phyloP scores from a whole-genome alignment of 2,113 vertebrate species.

The Indicator maculatus region DNA sequence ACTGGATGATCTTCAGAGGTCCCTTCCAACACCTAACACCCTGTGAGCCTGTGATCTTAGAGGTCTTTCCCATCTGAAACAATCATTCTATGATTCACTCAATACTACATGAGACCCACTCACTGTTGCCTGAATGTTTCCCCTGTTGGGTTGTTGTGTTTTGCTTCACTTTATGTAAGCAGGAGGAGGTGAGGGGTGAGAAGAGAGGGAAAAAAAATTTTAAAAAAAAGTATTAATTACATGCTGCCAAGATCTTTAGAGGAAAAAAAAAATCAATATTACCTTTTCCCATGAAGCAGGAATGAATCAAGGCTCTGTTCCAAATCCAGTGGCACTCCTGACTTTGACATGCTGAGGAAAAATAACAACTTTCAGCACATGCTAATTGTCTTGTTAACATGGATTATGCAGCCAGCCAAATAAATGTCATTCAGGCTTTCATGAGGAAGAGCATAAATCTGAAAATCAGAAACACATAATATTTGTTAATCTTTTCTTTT shows the following conservation, averaged over 20 bases:
- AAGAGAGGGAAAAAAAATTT: not conserved
- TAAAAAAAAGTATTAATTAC: slow-evolving; percentile 58
- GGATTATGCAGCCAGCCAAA: slow-evolving; percentile 75
- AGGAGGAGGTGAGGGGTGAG: too few relatives aligned
- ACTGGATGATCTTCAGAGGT: too few relatives aligned
- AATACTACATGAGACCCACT: not conserved
- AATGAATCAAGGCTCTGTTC: slow-evolving; percentile 61
- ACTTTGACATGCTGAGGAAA: slow-evolving; percentile 51
- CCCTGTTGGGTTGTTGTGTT: not conserved
- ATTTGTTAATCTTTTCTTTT: slow-evolving; percentile 21
- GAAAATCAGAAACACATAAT: slow-evolving; percentile 36
- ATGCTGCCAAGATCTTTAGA: slow-evolving; percentile 56
- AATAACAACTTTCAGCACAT: slow-evolving; percentile 73
- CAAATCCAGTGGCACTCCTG: slow-evolving; percentile 49
- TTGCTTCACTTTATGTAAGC: slow-evolving; percentile 42
- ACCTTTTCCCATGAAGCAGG: slow-evolving; percentile 41
- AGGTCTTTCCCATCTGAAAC: too few relatives aligned
- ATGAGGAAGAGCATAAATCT: slow-evolving; percentile 66
- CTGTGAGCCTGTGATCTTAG: too few relatives aligned
- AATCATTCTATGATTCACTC: not conserved
- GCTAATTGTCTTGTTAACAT: slow-evolving; percentile 78
- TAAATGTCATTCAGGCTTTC: slow-evolving; percentile 63
- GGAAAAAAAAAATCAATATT: slow-evolving; percentile 72
- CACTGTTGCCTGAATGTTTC: not conserved
- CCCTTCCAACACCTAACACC: too few relatives aligned